Conservation (phyloP, 37 sponge, comb jelly and placozoan genomes). For the Beroe forskalii region DNA sequence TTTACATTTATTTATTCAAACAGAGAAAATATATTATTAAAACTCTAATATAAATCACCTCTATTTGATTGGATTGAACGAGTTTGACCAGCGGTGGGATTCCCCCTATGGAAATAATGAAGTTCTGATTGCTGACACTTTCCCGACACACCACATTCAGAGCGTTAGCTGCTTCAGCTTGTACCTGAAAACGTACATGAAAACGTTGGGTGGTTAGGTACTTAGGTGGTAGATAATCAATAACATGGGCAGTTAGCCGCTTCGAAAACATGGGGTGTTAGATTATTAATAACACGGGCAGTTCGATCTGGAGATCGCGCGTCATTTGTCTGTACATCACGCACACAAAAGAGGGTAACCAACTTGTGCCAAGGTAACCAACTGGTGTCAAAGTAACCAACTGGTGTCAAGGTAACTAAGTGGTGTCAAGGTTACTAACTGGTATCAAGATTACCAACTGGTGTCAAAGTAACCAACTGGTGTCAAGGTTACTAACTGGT, state of each 20-base stretch:
- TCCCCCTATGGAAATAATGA: conserved; percentile 54
- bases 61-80: conserved; percentile 24
- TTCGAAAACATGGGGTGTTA: too few species aligned
- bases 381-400: neutral
- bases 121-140: conserved; percentile 50
- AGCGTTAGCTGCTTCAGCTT: conserved; percentile 62
- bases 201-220: too few species aligned
- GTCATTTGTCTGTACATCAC: too few species aligned
- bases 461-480: too few species aligned
- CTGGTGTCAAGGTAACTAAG: too few species aligned
- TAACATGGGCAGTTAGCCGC: neutral
- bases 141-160: conserved; percentile 59
- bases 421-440: too few species aligned
- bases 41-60: too few species aligned
- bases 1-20: too few species aligned
- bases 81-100: conserved; percentile 56
- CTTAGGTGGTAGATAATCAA: neutral
- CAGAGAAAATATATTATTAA: too few species aligned
- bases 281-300: neutral
- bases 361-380: too few species aligned
- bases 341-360: too few species aligned
- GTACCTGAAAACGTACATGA: too few species aligned
- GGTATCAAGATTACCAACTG: neutral
- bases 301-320: neutral
- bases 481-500: neutral